phyloP scores from a whole-genome alignment of 2,797 vertebrate species.

The Ataeniobius toweri region DNA sequence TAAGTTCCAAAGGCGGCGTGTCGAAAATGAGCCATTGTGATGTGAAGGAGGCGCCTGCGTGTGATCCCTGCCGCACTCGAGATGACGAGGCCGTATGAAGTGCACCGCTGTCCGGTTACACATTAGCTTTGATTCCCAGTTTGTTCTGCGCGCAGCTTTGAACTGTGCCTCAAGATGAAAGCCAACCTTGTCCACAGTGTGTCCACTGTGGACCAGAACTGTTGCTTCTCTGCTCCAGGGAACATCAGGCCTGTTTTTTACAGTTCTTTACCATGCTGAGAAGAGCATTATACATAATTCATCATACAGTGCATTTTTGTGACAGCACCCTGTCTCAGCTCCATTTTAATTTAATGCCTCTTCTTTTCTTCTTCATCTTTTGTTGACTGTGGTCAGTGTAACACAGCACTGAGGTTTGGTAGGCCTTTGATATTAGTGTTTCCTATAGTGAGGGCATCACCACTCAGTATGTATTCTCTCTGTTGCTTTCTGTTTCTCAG shows the following conservation, averaged over 20 bases:
- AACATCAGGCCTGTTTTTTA: conserved; percentile 58
- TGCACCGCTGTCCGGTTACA: conserved; percentile 73
- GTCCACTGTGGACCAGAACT: conserved; percentile 66
- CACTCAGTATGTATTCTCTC: conserved; percentile 26
- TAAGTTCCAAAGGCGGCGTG: conserved; percentile 61
- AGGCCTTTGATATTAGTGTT: conserved; percentile 62
- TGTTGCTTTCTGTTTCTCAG: conserved; percentile 10
- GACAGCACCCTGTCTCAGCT: conserved; percentile 54
- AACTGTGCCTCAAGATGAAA: conserved; percentile 79
- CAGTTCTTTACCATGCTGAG: conserved; percentile 62
- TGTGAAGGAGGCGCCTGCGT: conserved; percentile 56
- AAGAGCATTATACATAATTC: conserved; percentile 79
- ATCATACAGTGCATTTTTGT: conserved; percentile 66
- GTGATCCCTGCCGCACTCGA: conserved; percentile 69
- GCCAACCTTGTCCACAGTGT: conserved; percentile 74
- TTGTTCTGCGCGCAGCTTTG: conserved; percentile 76
- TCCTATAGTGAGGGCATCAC: conserved; percentile 41
- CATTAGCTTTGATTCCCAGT: conserved; percentile 81
- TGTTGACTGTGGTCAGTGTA: conserved; percentile 53
- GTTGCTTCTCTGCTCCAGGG: conserved; percentile 73
- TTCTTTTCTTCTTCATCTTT: conserved; percentile 34
- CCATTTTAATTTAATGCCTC: conserved; percentile 63
- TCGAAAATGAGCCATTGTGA: conserved; percentile 71
- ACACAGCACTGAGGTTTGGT: conserved; percentile 51
- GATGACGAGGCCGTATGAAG: conserved; percentile 71